A percentile compares a stretch with the other conserved stretches of the same genome.
phyloP scores from a whole-genome alignment of 2,797 vertebrate species.

The Sebastiscus albofasciatus region DNA sequence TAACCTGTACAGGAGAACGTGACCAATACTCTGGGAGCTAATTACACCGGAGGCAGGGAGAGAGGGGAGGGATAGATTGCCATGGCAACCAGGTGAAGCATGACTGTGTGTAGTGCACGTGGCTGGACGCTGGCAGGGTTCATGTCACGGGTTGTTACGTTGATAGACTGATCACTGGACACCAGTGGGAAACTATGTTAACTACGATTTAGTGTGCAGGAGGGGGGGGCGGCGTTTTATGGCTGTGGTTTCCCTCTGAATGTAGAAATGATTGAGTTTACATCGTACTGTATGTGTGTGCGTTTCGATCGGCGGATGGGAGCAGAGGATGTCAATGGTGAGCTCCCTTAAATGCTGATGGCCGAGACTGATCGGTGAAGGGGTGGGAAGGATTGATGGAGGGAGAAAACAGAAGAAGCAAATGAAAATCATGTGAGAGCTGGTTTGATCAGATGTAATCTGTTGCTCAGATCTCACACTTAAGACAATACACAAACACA shows the following conservation, averaged over 20 bases:
- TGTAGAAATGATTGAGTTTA: background rate
- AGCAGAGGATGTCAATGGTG: background rate
- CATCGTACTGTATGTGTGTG: background rate
- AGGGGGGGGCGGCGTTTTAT: background rate
- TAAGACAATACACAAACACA: slow-evolving; percentile 24
- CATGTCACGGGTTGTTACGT: slow-evolving; percentile 31
- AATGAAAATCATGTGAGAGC: background rate
- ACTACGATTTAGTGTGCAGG: background rate
- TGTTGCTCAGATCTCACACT: slow-evolving; percentile 10
- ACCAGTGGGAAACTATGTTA: slow-evolving; percentile 8
- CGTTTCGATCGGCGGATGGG: background rate
- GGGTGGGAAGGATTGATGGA: background rate
- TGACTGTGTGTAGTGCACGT: slow-evolving; percentile 1
- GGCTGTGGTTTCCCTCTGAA: background rate
- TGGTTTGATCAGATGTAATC: background rate
- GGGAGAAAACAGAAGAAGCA: background rate
- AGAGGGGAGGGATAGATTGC: slow-evolving; percentile 38
- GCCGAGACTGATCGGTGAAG: slow-evolving; percentile 3
- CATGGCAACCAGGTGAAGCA: slow-evolving; percentile 66
- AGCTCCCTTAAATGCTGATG: slow-evolving; percentile 14
- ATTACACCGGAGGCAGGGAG: slow-evolving; percentile 46
- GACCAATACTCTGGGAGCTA: slow-evolving; percentile 49
- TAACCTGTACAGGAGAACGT: slow-evolving; percentile 34
- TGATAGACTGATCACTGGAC: slow-evolving; percentile 20
- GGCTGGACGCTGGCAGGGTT: slow-evolving; percentile 11